Conservation (phyloP, 2,888 invertebrate species). For the Drosophila pseudotakahashii region DNA sequence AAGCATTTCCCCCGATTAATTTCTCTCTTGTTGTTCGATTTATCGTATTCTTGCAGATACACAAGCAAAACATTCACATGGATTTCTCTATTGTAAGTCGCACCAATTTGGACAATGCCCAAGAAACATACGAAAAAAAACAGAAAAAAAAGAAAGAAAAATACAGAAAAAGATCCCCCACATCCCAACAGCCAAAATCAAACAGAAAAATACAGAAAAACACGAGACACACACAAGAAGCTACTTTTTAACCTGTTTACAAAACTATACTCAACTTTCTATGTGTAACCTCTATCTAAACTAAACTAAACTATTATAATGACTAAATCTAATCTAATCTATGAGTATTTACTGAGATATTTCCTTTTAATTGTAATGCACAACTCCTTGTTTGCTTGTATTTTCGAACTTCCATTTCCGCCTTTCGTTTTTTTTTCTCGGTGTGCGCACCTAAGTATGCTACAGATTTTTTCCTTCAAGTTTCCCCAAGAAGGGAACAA, state of each 20-base stretch:
- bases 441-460: slow-evolving; percentile 69
- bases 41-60: slow-evolving; percentile 82
- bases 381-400: slow-evolving; percentile 41
- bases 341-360: slow-evolving; percentile 29
- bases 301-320: slow-evolving; percentile 9
- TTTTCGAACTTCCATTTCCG: slow-evolving; percentile 35
- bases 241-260: slow-evolving; percentile 30
- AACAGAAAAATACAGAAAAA: slow-evolving; percentile 20
- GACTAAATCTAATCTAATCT: slow-evolving; percentile 21
- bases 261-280: slow-evolving; percentile 26
- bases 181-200: slow-evolving; percentile 32
- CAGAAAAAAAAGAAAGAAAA: slow-evolving; percentile 20
- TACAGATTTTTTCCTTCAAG: slow-evolving; percentile 23
- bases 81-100: slow-evolving; percentile 82
- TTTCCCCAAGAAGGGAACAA: slow-evolving; percentile 40
- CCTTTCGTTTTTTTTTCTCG: slow-evolving; percentile 7
- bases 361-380: slow-evolving; percentile 35
- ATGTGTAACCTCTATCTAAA: slow-evolving; percentile 18
- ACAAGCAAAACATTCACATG: slow-evolving; percentile 81
- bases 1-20: slow-evolving; percentile 69
- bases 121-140: slow-evolving; percentile 29
- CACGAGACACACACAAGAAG: slow-evolving; percentile 21
- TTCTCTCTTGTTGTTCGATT: slow-evolving; percentile 74
- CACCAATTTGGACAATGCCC: slow-evolving; percentile 69
- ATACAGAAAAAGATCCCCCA: slow-evolving; percentile 27